These are phyloP conservation scores for Chymomyza fuscimana DNA, from an alignment of 2,888 invertebrate genomes.

Conservation along the genomic window DNA sequence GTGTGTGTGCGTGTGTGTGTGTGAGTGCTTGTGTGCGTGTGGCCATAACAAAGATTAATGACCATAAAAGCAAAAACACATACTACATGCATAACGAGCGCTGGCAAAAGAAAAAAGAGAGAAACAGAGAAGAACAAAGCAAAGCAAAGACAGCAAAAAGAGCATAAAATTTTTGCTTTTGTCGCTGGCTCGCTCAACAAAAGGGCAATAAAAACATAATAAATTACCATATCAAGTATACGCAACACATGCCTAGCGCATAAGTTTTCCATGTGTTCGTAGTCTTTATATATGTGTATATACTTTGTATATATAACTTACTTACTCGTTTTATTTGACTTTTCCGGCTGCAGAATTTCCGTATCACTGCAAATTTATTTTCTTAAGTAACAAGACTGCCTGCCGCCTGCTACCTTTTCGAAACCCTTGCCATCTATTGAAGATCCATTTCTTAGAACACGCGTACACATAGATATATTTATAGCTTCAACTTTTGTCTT, in stretches of 20 bases:
- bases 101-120: conserved; percentile 43
- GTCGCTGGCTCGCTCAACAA: conserved; percentile 46
- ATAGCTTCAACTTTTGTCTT: not conserved
- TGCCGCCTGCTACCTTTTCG: not conserved
- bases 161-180: not conserved
- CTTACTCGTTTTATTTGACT: not conserved
- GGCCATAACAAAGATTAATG: conserved; percentile 77
- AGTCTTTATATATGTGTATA: not conserved
- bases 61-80: conserved; percentile 47
- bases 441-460: not conserved
- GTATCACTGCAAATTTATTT: conserved; percentile 33
- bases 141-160: conserved; percentile 1
- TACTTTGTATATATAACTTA: not conserved
- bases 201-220: conserved; percentile 76
- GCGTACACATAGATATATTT: not conserved
- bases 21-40: conserved; percentile 25
- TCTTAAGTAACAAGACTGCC: not conserved
- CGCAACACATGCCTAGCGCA: conserved; percentile 19
- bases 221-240: conserved; percentile 77
- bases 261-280: not conserved
- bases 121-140: conserved; percentile 7
- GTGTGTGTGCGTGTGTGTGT: conserved; percentile 6
- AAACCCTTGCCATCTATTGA: not conserved
- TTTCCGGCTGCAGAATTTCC: conserved; percentile 54
- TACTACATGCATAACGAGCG: conserved; percentile 49